A percentile compares a stretch with the other conserved stretches of the same genome.
phyloP scores from a whole-genome alignment of 2,113 vertebrate species.

The Sylvia atricapilla region DNA sequence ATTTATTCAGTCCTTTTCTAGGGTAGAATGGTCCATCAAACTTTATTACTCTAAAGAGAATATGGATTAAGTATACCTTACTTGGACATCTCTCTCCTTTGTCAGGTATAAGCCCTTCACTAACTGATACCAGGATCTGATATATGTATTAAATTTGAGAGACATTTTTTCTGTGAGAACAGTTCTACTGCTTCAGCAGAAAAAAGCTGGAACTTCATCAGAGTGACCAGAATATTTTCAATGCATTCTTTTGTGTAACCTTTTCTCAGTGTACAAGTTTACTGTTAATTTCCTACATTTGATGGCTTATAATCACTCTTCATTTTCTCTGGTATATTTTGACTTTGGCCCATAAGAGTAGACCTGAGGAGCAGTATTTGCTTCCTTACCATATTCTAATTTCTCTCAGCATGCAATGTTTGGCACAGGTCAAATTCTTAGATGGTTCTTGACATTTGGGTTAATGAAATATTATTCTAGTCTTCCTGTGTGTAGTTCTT shows the following conservation, averaged over 20 bases:
- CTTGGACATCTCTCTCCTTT: not conserved
- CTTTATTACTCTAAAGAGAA: not conserved
- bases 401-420: not conserved
- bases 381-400: not conserved
- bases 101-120: not conserved
- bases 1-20: not conserved
- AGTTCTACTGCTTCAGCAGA: not conserved
- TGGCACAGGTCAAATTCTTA: not conserved
- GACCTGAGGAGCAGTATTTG: not conserved
- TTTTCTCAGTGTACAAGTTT: not conserved
- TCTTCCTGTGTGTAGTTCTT: not conserved
- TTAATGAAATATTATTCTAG: not conserved
- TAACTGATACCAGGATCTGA: not conserved
- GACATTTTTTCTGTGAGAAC: not conserved
- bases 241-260: not conserved
- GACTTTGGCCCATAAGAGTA: not conserved
- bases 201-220: not conserved
- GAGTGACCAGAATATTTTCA: not conserved
- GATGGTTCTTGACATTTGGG: not conserved
- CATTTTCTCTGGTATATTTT: not conserved
- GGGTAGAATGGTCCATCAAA: not conserved
- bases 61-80: not conserved
- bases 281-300: not conserved
- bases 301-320: not conserved
- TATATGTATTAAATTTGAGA: not conserved